phyloP scores from a whole-genome alignment of 64 coral and sea anemone species.

The Actinia equina region DNA sequence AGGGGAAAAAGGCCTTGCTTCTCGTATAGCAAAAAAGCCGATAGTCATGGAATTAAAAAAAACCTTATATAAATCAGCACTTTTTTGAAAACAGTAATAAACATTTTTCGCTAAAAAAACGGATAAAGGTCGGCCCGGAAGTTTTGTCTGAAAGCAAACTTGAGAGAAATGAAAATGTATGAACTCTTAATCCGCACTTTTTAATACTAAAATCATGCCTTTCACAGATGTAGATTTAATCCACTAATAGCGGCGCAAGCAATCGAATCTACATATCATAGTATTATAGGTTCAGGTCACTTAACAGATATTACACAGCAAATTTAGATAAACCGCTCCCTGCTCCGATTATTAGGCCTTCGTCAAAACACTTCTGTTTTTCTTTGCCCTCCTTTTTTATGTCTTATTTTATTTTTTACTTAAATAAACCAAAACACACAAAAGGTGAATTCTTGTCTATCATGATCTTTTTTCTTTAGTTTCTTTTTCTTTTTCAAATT shows the following conservation, averaged over 20 bases:
- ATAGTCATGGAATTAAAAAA: background rate
- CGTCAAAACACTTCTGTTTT: background rate
- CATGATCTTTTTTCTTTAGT: too few species aligned
- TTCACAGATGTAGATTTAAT: background rate
- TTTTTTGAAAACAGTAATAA: too few species aligned
- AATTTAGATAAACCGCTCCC: background rate
- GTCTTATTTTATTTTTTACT: background rate
- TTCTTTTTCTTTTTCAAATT: too few species aligned
- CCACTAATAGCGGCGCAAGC: background rate
- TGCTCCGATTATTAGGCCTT: background rate
- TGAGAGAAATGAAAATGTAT: too few species aligned
- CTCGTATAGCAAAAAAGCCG: background rate
- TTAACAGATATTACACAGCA: too few species aligned
- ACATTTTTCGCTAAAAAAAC: too few species aligned
- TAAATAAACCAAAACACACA: background rate
- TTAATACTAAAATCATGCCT: too few species aligned
- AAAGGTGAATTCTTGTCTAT: too few species aligned
- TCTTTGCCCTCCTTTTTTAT: background rate
- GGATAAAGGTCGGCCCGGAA: too few species aligned
- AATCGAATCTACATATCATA: background rate
- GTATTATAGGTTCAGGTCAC: background rate
- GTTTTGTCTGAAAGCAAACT: too few species aligned
- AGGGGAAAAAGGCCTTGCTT: background rate
- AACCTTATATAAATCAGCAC: background rate
- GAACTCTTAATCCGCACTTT: too few species aligned